Conservation (phyloP, 1,140 invertebrate species). For the Lepidurus arcticus region DNA sequence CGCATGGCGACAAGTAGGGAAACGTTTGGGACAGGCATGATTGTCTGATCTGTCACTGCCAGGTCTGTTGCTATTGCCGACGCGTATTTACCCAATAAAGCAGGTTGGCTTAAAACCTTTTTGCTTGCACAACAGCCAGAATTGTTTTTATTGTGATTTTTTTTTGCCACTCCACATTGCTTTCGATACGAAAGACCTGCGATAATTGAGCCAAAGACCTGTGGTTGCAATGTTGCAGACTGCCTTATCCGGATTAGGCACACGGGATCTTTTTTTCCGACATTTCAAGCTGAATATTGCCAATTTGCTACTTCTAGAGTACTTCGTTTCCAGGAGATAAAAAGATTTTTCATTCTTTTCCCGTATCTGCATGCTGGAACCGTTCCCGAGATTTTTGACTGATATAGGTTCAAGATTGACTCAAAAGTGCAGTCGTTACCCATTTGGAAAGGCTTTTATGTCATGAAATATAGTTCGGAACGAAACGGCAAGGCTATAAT, state of each 20-base stretch:
- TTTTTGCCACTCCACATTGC: too few relatives aligned
- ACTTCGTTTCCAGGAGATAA: not conserved
- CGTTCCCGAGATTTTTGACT: not conserved
- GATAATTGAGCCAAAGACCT: not conserved
- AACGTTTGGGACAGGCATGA: not conserved
- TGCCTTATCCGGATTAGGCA: not conserved
- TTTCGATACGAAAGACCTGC: too few relatives aligned
- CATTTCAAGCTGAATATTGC: not conserved
- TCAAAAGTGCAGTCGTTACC: not conserved
- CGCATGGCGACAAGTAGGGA: not conserved
- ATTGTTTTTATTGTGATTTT: not conserved
- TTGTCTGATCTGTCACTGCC: slow-evolving; percentile 12
- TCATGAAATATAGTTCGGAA: not conserved
- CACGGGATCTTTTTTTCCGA: not conserved
- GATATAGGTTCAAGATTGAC: not conserved
- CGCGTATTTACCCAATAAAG: not conserved
- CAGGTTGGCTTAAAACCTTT: not conserved
- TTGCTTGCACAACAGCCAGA: not conserved
- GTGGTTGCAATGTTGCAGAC: not conserved
- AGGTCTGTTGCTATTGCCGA: not conserved
- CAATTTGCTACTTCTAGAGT: not conserved
- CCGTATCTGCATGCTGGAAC: not conserved
- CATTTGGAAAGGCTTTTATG: not conserved
- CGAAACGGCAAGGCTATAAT: not conserved
- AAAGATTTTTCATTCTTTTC: not conserved